phyloP scores from a whole-genome alignment of 2,888 invertebrate genomes.

The Mythimna vitellina region DNA sequence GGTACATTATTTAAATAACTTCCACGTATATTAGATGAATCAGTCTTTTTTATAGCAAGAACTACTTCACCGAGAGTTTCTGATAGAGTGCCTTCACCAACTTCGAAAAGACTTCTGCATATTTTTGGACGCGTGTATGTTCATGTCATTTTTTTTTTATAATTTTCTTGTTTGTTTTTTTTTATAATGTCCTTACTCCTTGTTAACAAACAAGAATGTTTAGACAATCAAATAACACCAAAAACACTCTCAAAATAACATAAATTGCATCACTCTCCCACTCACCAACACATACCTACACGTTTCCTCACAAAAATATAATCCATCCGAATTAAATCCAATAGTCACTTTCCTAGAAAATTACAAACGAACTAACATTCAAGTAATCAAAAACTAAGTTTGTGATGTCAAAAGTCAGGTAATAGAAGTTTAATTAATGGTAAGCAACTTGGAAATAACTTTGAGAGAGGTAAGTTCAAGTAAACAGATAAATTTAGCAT shows the following conservation, averaged over 20 bases:
- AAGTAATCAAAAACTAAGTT: slow-evolving; percentile 53
- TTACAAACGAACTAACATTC: slow-evolving; percentile 43
- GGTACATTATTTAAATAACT: no score
- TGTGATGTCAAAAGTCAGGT: slow-evolving; percentile 30
- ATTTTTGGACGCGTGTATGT: no score
- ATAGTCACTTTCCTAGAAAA: slow-evolving; percentile 25
- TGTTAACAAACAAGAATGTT: no score
- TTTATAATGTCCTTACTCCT: no score
- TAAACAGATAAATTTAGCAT: slow-evolving; percentile 19
- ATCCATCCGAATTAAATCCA: slow-evolving; percentile 24
- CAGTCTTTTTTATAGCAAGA: no score
- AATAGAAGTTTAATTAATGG: slow-evolving; percentile 54
- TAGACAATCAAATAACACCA: no score
- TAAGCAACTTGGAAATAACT: slow-evolving; percentile 41
- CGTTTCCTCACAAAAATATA: background rate
- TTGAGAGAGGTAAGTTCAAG: background rate
- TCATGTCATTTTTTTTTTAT: no score
- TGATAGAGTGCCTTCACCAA: no score
- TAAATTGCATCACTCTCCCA: background rate
- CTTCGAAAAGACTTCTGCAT: no score
- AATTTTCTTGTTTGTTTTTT: no score
- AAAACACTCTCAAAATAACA: background rate
- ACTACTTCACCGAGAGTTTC: no score
- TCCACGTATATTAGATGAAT: no score
- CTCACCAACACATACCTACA: background rate